These are phyloP conservation scores for Stomatorhinus walkeri DNA, from an alignment of 2,797 vertebrate species.

Conservation along the genomic window DNA sequence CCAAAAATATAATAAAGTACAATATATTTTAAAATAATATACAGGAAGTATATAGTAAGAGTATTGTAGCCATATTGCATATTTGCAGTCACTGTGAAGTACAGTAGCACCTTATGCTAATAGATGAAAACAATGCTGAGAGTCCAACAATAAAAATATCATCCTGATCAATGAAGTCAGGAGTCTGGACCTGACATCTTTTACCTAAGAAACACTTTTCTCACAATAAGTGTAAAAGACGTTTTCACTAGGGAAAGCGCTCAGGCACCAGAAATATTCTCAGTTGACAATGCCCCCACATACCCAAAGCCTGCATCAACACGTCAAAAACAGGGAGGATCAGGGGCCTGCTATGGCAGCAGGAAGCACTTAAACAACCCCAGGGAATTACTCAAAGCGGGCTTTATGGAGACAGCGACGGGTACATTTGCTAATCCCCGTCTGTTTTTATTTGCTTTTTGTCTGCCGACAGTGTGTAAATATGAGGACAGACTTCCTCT, in stretches of 20 bases:
- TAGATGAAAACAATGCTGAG: background rate
- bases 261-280: background rate
- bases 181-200: background rate
- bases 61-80: background rate
- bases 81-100: background rate
- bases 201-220: background rate
- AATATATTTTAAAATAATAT: background rate
- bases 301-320: background rate
- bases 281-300: background rate
- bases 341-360: background rate
- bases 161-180: background rate
- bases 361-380: constrained; percentile 17
- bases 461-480: background rate
- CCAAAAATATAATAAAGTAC: background rate
- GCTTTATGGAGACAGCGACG: background rate
- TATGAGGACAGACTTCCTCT: background rate
- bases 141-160: background rate
- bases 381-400: background rate
- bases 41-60: background rate
- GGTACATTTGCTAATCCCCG: background rate
- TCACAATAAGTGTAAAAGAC: background rate
- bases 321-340: background rate
- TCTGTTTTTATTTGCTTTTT: constrained; percentile 8
- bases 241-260: background rate
- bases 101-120: background rate